Conservation (phyloP, 2,113 vertebrate genomes). For the Stegostoma tigrinum region DNA sequence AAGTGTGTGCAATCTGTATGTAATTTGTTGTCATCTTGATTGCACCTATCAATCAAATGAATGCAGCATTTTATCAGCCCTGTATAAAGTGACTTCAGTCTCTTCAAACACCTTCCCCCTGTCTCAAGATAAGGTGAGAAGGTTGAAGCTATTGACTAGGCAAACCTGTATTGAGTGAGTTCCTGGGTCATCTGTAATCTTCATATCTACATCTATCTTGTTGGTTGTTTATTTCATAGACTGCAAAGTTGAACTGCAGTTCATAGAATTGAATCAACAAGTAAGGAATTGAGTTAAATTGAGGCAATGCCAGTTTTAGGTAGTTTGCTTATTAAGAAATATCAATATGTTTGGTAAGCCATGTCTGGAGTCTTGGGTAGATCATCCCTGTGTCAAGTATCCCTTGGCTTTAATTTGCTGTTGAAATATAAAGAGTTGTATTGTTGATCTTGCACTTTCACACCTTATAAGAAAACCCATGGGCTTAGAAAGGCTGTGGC, state of each 20-base stretch:
- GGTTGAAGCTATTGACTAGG: neutral
- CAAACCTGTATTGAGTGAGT: neutral
- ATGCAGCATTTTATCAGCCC: neutral
- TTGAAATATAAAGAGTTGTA: neutral
- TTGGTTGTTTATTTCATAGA: neutral
- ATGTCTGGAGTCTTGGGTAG: neutral
- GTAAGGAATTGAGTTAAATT: neutral
- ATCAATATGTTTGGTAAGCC: neutral
- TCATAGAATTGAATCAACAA: neutral
- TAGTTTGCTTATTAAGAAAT: slow-evolving; percentile 7
- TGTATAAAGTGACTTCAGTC: neutral
- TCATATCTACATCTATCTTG: neutral
- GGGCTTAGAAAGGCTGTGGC: neutral
- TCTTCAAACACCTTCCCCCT: neutral
- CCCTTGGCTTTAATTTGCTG: neutral
- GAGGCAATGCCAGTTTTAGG: neutral
- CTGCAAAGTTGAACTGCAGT: neutral
- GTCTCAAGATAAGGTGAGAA: neutral
- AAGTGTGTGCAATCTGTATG: neutral
- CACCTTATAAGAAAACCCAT: neutral
- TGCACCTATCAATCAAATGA: no score
- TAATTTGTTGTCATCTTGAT: neutral
- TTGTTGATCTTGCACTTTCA: neutral
- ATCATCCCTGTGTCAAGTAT: neutral
- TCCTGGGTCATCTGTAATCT: neutral